These are phyloP conservation scores for rabbit (Oryctolagus cuniculus) DNA, from an alignment of 2,113 vertebrate genomes.

Conservation along the genomic window DNA sequence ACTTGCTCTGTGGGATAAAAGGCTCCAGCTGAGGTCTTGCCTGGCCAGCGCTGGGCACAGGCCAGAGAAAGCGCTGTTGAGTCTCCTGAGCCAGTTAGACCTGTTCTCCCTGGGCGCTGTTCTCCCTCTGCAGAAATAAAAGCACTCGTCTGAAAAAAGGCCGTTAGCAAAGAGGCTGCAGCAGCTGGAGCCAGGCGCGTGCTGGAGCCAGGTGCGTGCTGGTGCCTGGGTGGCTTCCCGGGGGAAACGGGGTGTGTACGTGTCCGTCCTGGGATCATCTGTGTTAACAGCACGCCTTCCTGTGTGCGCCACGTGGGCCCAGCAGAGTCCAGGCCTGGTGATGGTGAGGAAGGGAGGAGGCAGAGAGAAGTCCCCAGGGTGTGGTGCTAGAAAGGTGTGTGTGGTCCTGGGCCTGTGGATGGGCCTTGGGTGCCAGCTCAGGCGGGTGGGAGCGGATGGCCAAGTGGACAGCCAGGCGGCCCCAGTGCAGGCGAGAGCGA, in stretches of 20 bases:
- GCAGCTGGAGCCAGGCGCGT: background rate
- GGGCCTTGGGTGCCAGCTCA: background rate
- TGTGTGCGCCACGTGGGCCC: background rate
- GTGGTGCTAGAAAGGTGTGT: background rate
- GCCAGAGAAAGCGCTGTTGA: background rate
- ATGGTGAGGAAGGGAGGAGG: background rate
- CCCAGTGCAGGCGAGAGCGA: background rate
- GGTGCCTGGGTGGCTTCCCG: background rate
- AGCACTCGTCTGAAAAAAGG: background rate
- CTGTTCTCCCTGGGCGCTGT: background rate
- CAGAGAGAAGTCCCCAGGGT: background rate
- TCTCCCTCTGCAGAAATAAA: slow-evolving; percentile 34
- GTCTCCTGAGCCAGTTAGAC: background rate
- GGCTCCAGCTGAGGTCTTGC: background rate
- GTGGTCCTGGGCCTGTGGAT: background rate
- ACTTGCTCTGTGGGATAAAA: background rate
- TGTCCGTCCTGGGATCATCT: background rate
- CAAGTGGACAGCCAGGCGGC: background rate
- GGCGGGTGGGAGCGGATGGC: background rate
- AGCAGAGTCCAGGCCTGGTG: background rate
- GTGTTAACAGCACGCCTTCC: background rate
- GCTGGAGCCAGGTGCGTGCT: background rate
- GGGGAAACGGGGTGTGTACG: background rate
- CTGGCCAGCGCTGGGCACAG: background rate
- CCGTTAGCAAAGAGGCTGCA: background rate